Base-by-base conservation (phyloP, 2,797 vertebrate species). In the Helostoma temminkii region DNA sequence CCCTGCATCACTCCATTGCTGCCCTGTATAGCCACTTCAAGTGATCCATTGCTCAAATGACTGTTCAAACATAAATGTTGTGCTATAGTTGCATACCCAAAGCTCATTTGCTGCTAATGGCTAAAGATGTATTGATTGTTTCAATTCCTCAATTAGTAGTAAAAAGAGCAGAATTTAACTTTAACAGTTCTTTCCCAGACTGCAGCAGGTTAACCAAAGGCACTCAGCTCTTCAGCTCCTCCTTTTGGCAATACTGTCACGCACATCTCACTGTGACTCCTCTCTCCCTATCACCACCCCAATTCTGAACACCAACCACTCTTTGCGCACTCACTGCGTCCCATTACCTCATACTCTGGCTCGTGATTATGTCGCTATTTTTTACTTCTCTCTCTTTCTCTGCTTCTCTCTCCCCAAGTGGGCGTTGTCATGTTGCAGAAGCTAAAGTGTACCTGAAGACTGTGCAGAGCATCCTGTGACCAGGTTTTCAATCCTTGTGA, bases 381-480 rank as follows among this genome's bases (percentile, higher is more conserved):
- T 73, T 42, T 47, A 46, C 21, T 50, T 43, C 60, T 61, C 50
- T 54, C 32, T 65, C 37, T 18, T 30, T 65, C 32, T 47, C 26
- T 49, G 30, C 48, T 28, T 58, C 53, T 56, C 64, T 47, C 41
- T 71, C 22, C 32, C 46, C 22, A 39, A 48, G 37, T 53, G 72
- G 84, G 80, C 24, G 74, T 86, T 65, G 83, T 76, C 76, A 47
- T 82, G 72, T 64, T 74, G 80, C 84, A 81, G 84, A 53, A 70
- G 60, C 69, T 53, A 41, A 76, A 76, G 50, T 62, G 22, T 60
- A 83, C 77, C 76, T 83, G 66, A 74, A 67, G 24, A 65, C 64
- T 63, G 52, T 34, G 36, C 61, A 28, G 46, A 80, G 42, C 39
- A 32, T 67, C 71, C 58, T 68, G 54, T 58, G 64, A 46, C 58